A percentile compares a stretch with the other conserved stretches of the same genome.
Conservation (phyloP, 2,797 vertebrate genomes). For the Coccyzus lansbergi region DNA sequence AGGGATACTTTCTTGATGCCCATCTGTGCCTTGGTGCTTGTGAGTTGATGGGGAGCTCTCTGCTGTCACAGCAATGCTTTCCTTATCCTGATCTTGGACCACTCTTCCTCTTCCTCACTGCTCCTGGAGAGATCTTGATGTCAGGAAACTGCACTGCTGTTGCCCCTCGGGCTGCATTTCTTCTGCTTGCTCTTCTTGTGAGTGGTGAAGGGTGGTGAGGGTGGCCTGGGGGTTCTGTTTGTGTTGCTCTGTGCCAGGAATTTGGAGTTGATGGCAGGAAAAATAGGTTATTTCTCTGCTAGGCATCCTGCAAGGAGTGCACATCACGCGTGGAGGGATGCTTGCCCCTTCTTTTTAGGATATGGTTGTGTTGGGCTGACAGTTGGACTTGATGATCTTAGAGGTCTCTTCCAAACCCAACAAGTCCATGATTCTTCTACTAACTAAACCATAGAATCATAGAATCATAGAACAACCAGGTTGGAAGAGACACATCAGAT, state of each 20-base stretch:
- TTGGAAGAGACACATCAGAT: no score
- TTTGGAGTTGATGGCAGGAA: rapidly evolving
- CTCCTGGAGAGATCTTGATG: not conserved
- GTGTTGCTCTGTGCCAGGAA: not conserved
- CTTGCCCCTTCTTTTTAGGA: not conserved
- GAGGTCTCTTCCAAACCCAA: no score
- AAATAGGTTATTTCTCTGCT: not conserved
- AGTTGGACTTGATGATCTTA: no score
- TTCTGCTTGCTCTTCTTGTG: rapidly evolving
- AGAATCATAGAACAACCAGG: no score
- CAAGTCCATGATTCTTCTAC: no score
- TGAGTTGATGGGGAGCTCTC: not conserved
- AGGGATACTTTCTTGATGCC: not conserved
- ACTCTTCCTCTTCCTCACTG: not conserved
- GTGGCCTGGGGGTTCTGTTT: not conserved
- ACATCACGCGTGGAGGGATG: rapidly evolving
- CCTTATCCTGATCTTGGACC: not conserved
- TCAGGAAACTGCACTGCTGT: not conserved
- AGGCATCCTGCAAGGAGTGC: not conserved
- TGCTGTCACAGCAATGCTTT: not conserved
- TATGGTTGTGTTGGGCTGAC: no score
- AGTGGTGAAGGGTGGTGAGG: not conserved
- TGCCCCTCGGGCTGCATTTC: not conserved
- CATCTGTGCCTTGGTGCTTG: not conserved
- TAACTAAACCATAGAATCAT: no score